Percentiles rank a stretch among this genome's conserved stretches.
Evolutionary conservation across 2,888 invertebrate species (phyloP).

Genomic region (Scaeva pyrastri): DNA sequence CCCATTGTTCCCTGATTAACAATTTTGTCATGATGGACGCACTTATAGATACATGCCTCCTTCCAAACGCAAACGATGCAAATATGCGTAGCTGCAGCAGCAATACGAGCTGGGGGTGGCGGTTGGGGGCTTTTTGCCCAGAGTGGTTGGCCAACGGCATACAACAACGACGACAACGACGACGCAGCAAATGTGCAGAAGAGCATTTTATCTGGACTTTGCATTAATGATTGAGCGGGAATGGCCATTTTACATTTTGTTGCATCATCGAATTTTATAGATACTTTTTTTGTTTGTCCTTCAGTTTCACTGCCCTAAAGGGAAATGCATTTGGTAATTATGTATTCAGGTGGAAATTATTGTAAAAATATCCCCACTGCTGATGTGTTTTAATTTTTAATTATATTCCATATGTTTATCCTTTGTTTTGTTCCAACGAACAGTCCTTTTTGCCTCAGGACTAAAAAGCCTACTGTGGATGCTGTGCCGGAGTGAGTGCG

Average conservation of each 20-base stretch:
- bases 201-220: neutral
- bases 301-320: neutral
- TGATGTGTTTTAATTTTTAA: slow-evolving; percentile 62
- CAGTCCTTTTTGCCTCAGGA: slow-evolving; percentile 3
- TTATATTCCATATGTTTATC: slow-evolving; percentile 46
- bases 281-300: neutral
- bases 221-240: slow-evolving; percentile 37
- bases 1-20: slow-evolving; percentile 30
- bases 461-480: no score
- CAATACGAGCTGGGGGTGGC: no score
- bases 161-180: no score
- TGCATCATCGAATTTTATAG: slow-evolving; percentile 17
- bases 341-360: slow-evolving; percentile 68
- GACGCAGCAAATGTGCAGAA: neutral
- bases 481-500: no score
- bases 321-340: slow-evolving; percentile 56
- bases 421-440: neutral
- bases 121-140: no score
- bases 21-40: slow-evolving; percentile 35
- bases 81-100: slow-evolving; percentile 18
- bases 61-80: slow-evolving; percentile 34
- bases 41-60: slow-evolving; percentile 15
- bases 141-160: no score
- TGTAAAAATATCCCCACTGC: slow-evolving; percentile 37
- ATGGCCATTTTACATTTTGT: slow-evolving; percentile 21